Evolutionary conservation across 2,888 invertebrate genomes (phyloP).

Genomic region (Aethes cnicana): DNA sequence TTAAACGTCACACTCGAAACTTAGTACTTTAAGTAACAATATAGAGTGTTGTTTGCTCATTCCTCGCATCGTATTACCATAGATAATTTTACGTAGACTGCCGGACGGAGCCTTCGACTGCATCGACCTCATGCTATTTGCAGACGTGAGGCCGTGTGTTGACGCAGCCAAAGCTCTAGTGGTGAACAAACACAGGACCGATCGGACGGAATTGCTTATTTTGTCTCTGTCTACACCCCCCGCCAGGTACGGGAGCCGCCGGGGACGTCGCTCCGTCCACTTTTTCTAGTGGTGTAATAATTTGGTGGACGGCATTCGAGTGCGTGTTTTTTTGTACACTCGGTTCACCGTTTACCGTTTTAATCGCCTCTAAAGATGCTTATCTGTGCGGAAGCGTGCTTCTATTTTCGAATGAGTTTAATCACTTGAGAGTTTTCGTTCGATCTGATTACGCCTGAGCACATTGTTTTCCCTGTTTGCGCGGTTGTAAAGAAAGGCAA

Average conservation of each 20-base stretch:
- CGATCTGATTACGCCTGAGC: constrained; percentile 15
- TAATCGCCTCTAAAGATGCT: constrained; percentile 62
- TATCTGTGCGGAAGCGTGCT: constrained; percentile 60
- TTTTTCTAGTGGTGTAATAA: constrained; percentile 60
- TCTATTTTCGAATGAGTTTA: constrained; percentile 50
- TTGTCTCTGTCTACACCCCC: constrained; percentile 80
- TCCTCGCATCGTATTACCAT: constrained; percentile 49
- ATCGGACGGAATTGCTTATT: constrained; percentile 82
- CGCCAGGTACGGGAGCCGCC: constrained; percentile 68
- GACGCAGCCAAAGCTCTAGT: constrained; percentile 80
- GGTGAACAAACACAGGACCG: constrained; percentile 79
- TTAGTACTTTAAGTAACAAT: constrained; percentile 43
- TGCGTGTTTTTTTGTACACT: constrained; percentile 61
- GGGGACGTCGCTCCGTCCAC: constrained; percentile 50
- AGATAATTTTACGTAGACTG: constrained; percentile 50
- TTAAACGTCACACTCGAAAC: constrained; percentile 42
- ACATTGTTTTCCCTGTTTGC: constrained; percentile 24
- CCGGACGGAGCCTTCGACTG: constrained; percentile 62
- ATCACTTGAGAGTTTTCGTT: constrained; percentile 52
- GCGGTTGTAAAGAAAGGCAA: constrained; percentile 28
- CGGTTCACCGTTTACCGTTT: constrained; percentile 60
- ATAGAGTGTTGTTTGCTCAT: constrained; percentile 50
- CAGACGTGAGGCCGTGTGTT: constrained; percentile 79
- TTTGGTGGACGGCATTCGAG: constrained; percentile 60
- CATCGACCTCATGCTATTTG: constrained; percentile 77